Evolutionary conservation across 2,888 invertebrate genomes (phyloP), one percentile per base, ranked within the genome.

Genomic region (Oligia strigilis): DNA sequence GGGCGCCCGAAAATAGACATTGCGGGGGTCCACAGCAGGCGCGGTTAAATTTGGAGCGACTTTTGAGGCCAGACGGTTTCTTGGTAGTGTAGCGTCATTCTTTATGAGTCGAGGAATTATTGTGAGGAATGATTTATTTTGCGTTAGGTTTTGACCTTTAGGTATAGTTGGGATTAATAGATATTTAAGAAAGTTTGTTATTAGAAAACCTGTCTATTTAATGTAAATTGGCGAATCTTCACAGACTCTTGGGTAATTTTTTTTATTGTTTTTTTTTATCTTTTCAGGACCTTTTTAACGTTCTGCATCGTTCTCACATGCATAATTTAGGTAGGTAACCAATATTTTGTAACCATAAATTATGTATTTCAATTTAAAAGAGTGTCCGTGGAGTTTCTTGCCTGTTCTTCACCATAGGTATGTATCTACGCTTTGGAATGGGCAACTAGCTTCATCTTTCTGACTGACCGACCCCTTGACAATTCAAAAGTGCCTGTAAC

Each of bases 1-100:
- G 91, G 92, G 91, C 77, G 91, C 77, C 75, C 91, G 73, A 82
- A 92, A 92, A 93, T 93, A 93, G 91, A 85, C 87, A 79, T 89
- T 84, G 91, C 91, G 92, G 92, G 92, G 92, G 92, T 92, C 92
- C 83, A 82, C 76, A 73, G 19, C 69, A 70, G 86, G 5, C 87
- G 83, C 43, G 75, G 83, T 78, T 92, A 89, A 88, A 85, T 91
- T 90, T 87, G 90, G 89, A 88, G 71, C 84, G 73, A 43, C 77
- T 86, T 87, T 89, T 90, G 87, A 85, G 90, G 88, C 85, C 89
- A 85, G 70, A 69, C 77, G 52, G 46, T 17, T 82, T 81, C 84
- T 80, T 72, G 49, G 79, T 75, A 81, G 2, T 23, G 75, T 14
- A 64, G 29, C 49, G 69, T 87, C 75, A 75, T 75, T 71, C 77